Percentiles rank a stretch among this genome's conserved stretches.
These are phyloP conservation scores for Melitaea cinxia DNA, from an alignment of 1,140 invertebrate species.

Conservation along the genomic window DNA sequence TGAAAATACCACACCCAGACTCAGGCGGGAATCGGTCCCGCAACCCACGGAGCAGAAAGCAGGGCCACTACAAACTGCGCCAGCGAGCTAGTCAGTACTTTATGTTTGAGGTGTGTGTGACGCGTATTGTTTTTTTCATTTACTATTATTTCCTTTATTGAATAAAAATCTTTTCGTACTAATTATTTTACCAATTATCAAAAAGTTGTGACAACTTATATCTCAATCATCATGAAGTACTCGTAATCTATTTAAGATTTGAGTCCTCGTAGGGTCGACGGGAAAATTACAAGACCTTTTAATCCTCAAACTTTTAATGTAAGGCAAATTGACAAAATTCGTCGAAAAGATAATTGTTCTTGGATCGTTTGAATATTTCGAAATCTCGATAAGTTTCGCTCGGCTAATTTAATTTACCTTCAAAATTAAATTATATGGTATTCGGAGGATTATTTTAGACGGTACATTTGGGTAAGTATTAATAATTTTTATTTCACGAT, in stretches of 20 bases:
- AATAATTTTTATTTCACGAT: no score
- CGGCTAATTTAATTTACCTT: neutral
- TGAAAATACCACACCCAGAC: no score
- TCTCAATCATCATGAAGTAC: slow-evolving; percentile 24
- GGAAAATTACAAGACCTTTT: slow-evolving; percentile 23
- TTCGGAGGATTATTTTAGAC: neutral
- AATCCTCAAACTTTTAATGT: slow-evolving; percentile 38
- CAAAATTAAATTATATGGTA: neutral
- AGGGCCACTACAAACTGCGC: no score
- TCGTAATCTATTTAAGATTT: slow-evolving; percentile 38
- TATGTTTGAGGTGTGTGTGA: no score
- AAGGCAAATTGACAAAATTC: slow-evolving; percentile 35
- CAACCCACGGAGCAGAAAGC: no score
- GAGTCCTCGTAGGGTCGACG: slow-evolving; percentile 24
- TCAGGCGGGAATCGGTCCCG: no score
- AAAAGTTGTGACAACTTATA: slow-evolving; percentile 11
- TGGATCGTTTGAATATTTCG: slow-evolving; percentile 2
- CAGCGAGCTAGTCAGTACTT: no score
- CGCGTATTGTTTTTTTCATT: no score
- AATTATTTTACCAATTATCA: neutral
- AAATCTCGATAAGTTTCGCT: slow-evolving; percentile 11
- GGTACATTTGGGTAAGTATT: neutral
- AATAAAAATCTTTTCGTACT: no score
- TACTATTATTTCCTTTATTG: no score
- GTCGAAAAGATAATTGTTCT: neutral